Percentiles rank a stretch among this genome's conserved stretches.
These are phyloP conservation scores for Chloromyia formosa DNA, from an alignment of 2,888 invertebrate genomes.

Conservation along the genomic window DNA sequence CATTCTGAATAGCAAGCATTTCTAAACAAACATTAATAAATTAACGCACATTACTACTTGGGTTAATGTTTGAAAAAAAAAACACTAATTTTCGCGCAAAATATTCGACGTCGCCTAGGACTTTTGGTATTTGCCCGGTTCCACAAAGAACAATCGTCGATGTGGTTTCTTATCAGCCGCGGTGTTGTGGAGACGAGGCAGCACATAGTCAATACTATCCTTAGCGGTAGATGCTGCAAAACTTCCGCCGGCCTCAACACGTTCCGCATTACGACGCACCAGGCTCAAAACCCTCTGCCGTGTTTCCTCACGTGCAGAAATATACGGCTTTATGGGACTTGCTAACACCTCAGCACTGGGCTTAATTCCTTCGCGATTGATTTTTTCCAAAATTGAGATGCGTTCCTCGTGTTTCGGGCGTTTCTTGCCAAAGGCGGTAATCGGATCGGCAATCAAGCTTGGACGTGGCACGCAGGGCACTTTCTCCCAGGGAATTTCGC, in stretches of 20 bases:
- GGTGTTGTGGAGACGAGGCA: slow-evolving; percentile 70
- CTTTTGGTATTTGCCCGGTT: slow-evolving; percentile 48
- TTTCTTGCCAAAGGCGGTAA: slow-evolving; percentile 83
- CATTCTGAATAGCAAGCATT: slow-evolving; percentile 20
- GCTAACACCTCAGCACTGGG: slow-evolving; percentile 69
- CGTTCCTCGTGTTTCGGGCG: slow-evolving; percentile 59
- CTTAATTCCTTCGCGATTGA: slow-evolving; percentile 71
- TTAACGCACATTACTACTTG: slow-evolving; percentile 30
- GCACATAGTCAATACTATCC: slow-evolving; percentile 72
- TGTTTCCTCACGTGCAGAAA: slow-evolving; percentile 73
- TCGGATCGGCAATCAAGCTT: slow-evolving; percentile 83
- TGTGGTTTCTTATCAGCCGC: slow-evolving; percentile 65
- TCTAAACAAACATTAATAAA: not conserved
- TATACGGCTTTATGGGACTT: slow-evolving; percentile 73
- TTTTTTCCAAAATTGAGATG: slow-evolving; percentile 65
- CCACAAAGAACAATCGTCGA: slow-evolving; percentile 65
- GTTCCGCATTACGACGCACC: slow-evolving; percentile 69
- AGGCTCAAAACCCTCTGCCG: slow-evolving; percentile 70
- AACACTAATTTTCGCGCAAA: not conserved
- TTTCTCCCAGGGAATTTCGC: slow-evolving; percentile 86
- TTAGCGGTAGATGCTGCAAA: slow-evolving; percentile 68
- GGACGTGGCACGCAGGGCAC: slow-evolving; percentile 87
- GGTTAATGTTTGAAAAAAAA: slow-evolving; percentile 32
- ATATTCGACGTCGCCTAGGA: slow-evolving; percentile 1
- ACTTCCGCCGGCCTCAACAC: slow-evolving; percentile 68